Evolutionary conservation across 23 tunicate species (phyloP), one percentile per base, ranked within the genome.

Genomic region (Pegea sp.): DNA sequence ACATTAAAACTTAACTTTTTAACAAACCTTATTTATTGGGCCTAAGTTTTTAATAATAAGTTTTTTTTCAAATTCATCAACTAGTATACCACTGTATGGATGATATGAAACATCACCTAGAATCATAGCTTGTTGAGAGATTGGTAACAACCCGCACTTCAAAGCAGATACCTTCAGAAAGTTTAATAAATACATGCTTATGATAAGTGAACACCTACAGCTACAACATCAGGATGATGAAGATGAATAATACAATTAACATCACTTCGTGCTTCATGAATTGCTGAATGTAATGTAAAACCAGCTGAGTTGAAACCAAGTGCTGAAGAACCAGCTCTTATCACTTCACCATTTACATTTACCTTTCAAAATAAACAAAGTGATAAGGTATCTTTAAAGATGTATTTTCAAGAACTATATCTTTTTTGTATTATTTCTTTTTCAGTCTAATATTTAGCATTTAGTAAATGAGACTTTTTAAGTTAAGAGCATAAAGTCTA

Each of bases 51-150:
- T 84, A 33, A 67, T 67, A 16, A 84, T 79, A 21, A 58, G 33
- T 50, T 73, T 74, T 44, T 74, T 84, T 53, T 84, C 95, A 34
- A 73, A 68, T 50, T 31, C 26, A 44, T 84, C 95, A 29, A 84
- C 76, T 2, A 67, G 55, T 11, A 84, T 67, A 3, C 95, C 95
- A 28, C 62, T 65, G 56, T 73, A 84, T 53, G 52, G 59, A 57
- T 84, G 95, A 63, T 72, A 68, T n/a, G 95, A 84, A 24, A 84
- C 76, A 3, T 84, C 95, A 24, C 95, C 95, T 18, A 84, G 64
- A 3, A 74, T 58, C 4, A 67, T 42, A 18, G 95, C 81, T 74
- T 84, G 84, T 59, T 84, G 95, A 21, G 95, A 84, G 29, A 84
- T 51, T 18, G 95, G 84, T 22, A 84, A 67, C 4, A 84, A 31